A percentile compares a stretch with the other conserved stretches of the same genome.
Evolutionary conservation across 2,797 vertebrate species (phyloP).

Genomic region (Somateria mollissima): DNA sequence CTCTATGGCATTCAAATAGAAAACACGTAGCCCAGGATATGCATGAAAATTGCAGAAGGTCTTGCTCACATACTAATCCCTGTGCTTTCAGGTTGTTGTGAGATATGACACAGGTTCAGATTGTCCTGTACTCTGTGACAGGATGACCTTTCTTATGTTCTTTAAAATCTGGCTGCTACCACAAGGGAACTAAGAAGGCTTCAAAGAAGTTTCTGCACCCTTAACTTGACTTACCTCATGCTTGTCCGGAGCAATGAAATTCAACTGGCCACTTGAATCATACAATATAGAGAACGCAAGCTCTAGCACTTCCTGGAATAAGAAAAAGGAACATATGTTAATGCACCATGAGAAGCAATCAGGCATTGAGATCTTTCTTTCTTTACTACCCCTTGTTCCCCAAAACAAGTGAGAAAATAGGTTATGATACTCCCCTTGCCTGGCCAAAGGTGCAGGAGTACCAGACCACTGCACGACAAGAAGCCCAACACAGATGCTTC

Average conservation of each 20-base stretch:
- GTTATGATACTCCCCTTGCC: background rate
- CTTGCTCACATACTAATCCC: background rate
- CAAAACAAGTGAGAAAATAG: background rate
- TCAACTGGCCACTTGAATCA: slow-evolving; percentile 96
- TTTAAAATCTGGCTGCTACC: background rate
- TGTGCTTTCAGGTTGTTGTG: background rate
- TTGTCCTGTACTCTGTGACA: background rate
- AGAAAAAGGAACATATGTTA: background rate
- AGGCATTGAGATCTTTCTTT: background rate
- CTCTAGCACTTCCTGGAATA: slow-evolving; percentile 92
- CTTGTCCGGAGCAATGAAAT: slow-evolving; percentile 98
- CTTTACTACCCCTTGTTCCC: background rate
- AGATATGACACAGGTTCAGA: background rate
- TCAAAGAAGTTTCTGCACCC: background rate
- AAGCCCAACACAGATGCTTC: background rate
- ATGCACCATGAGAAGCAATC: background rate
- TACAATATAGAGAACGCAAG: slow-evolving; percentile 98
- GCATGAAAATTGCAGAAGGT: background rate
- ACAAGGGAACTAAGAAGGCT: background rate
- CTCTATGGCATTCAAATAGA: background rate
- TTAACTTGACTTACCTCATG: slow-evolving; percentile 88
- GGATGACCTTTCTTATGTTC: background rate
- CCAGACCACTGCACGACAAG: background rate
- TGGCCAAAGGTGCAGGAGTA: background rate
- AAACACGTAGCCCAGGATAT: background rate